phyloP scores from a whole-genome alignment of 2,797 vertebrate genomes.

The Melanotaenia maccullochi region DNA sequence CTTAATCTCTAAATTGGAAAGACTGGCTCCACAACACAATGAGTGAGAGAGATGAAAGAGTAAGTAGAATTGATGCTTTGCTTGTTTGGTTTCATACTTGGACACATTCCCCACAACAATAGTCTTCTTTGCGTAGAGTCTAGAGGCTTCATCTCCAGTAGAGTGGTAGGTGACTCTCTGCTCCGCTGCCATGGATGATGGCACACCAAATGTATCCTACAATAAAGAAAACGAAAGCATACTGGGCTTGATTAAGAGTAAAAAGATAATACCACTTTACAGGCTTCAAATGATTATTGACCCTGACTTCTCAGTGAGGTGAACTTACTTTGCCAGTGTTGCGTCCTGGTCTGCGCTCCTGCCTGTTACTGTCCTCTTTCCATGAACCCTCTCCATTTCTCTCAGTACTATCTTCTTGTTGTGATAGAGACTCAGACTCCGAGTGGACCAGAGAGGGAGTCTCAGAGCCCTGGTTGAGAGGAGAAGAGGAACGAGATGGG shows the following conservation, averaged over 20 bases:
- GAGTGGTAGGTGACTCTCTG: slow-evolving; percentile 86
- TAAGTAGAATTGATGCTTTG: not conserved
- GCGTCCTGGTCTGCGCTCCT: slow-evolving; percentile 86
- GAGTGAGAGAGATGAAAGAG: not conserved
- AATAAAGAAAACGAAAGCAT: slow-evolving; percentile 27
- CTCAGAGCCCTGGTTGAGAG: slow-evolving; percentile 95
- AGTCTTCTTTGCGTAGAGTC: slow-evolving; percentile 97
- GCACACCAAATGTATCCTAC: slow-evolving; percentile 89
- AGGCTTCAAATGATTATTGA: not conserved
- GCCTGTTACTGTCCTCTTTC: slow-evolving; percentile 79
- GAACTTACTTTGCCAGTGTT: slow-evolving; percentile 86
- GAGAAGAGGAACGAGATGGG: slow-evolving; percentile 95
- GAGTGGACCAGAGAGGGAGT: slow-evolving; percentile 93
- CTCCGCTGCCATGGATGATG: slow-evolving; percentile 82
- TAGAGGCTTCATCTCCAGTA: slow-evolving; percentile 89
- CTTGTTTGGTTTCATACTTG: slow-evolving; percentile 84
- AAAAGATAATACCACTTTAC: not conserved
- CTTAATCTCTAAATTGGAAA: not conserved
- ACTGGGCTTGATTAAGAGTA: not conserved
- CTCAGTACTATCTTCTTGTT: slow-evolving; percentile 90
- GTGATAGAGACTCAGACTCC: slow-evolving; percentile 92
- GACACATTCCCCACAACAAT: slow-evolving; percentile 99
- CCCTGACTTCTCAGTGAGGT: not conserved
- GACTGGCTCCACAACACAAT: not conserved
- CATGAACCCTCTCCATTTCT: slow-evolving; percentile 86